Evolutionary conservation across 2,797 vertebrate genomes (phyloP).

Genomic region (Heliangelus exortis): DNA sequence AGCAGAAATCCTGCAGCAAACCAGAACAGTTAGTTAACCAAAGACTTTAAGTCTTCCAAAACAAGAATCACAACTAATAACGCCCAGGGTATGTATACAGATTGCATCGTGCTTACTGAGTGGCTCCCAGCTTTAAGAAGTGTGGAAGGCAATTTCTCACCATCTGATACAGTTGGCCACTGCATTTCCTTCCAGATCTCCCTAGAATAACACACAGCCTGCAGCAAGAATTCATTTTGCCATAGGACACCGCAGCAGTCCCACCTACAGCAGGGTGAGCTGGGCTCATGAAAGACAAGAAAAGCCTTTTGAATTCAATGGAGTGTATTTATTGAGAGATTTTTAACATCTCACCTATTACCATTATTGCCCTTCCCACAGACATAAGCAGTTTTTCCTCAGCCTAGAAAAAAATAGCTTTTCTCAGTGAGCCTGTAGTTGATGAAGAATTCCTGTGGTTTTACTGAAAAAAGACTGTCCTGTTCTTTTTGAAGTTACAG

Average conservation of each 20-base stretch:
- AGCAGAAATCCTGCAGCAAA: background rate
- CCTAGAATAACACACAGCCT: background rate
- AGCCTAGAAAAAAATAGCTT: background rate
- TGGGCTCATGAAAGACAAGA: background rate
- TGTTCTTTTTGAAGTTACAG: background rate
- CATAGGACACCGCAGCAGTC: background rate
- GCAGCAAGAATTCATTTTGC: background rate
- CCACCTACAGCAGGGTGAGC: background rate
- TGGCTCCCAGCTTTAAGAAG: background rate
- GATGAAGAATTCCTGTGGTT: background rate
- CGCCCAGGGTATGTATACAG: background rate
- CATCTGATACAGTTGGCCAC: background rate
- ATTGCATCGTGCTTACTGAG: background rate
- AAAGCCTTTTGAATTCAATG: background rate
- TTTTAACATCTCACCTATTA: background rate
- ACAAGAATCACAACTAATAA: background rate
- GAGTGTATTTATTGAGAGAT: slow-evolving; percentile 45
- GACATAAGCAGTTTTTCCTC: background rate
- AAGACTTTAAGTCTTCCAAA: background rate
- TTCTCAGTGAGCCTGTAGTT: background rate
- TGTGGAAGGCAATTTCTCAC: background rate
- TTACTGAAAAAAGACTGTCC: background rate
- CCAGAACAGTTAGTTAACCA: background rate
- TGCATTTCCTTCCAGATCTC: background rate
- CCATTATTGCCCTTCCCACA: background rate